Conservation (phyloP, 2,797 vertebrate species). For the Tokudaia muenninki region DNA sequence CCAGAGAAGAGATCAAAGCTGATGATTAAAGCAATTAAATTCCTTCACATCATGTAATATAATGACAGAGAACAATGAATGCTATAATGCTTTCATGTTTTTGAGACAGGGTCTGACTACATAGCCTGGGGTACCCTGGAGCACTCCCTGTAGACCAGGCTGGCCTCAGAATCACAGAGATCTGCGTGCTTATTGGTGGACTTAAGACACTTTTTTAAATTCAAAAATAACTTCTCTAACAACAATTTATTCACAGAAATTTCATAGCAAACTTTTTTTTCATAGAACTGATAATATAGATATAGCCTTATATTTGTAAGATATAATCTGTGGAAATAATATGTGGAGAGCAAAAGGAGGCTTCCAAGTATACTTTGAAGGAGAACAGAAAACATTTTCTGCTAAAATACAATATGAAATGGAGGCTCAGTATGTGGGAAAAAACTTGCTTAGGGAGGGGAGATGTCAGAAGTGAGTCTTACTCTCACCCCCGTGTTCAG, state of each 20-base stretch:
- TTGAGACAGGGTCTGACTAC: background rate
- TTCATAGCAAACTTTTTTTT: slow-evolving; percentile 39
- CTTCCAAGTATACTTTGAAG: slow-evolving; percentile 24
- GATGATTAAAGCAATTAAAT: background rate
- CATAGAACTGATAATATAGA: background rate
- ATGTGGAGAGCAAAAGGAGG: background rate
- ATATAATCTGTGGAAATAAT: background rate
- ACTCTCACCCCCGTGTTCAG: background rate
- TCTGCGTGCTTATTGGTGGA: background rate
- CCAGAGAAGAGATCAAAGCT: background rate
- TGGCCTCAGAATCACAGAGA: background rate
- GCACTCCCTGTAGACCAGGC: background rate
- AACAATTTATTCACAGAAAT: slow-evolving; percentile 14
- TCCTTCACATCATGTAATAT: background rate
- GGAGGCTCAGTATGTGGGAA: slow-evolving; percentile 45
- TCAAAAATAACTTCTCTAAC: slow-evolving; percentile 43
- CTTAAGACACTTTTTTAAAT: background rate
- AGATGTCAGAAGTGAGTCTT: background rate
- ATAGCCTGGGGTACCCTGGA: background rate
- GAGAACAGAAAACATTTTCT: background rate
- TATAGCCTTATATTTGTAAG: background rate
- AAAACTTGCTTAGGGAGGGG: background rate
- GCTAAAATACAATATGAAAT: slow-evolving; percentile 12
- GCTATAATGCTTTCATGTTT: background rate
- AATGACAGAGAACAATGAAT: background rate